Percentiles rank a stretch among this genome's conserved stretches.
phyloP scores from a whole-genome alignment of 2,113 vertebrate species.

The Phalacrocorax brasilianus region DNA sequence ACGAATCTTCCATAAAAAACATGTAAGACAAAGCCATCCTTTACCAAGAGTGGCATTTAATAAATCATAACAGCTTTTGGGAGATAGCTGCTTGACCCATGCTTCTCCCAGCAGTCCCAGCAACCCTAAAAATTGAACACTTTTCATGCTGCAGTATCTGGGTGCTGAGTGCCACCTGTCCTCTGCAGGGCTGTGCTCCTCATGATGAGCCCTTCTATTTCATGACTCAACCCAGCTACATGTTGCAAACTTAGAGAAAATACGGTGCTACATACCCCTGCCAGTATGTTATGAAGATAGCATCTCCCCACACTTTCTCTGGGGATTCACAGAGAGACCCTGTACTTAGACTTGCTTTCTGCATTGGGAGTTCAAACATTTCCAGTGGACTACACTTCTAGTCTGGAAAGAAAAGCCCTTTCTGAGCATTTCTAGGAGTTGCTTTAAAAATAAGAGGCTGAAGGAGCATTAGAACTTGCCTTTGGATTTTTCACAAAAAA shows the following conservation, averaged over 20 bases:
- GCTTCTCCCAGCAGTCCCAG: background rate
- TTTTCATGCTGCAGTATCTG: background rate
- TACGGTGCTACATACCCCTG: background rate
- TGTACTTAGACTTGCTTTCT: background rate
- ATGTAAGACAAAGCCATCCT: background rate
- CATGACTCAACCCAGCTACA: accelerated
- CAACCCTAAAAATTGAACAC: background rate
- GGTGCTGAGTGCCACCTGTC: background rate
- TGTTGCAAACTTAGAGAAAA: background rate
- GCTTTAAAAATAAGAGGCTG: background rate
- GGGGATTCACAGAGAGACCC: background rate
- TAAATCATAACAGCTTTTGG: background rate
- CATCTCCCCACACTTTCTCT: background rate
- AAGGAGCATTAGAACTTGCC: background rate
- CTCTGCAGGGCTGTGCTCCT: background rate
- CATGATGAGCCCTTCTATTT: accelerated
- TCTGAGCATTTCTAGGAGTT: background rate
- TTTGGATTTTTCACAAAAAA: background rate
- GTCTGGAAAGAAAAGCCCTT: background rate
- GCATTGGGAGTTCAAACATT: background rate
- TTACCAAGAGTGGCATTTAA: background rate
- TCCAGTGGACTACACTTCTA: background rate
- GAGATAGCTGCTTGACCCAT: background rate
- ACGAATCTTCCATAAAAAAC: background rate
- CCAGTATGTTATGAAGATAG: background rate